Conservation (phyloP, 2,113 vertebrate genomes). For the Xiphophorus hellerii region DNA sequence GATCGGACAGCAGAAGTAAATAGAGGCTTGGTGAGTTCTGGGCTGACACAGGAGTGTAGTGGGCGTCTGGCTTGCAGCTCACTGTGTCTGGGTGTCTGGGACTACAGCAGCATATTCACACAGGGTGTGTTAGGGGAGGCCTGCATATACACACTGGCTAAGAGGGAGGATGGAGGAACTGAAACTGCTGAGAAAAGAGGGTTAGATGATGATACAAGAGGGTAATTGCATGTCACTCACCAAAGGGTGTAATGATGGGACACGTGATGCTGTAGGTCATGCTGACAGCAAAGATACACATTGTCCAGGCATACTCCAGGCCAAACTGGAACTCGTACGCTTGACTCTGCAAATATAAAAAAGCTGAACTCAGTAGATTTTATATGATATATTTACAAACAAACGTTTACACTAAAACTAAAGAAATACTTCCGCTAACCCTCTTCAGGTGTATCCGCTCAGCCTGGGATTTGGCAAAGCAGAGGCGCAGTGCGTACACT, state of each 20-base stretch:
- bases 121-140: constrained; percentile 59
- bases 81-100: constrained; percentile 73
- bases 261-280: constrained; percentile 98
- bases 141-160: constrained; percentile 24
- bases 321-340: constrained; percentile 96
- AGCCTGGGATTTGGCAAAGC: constrained; percentile 91
- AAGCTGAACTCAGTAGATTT: constrained; percentile 1
- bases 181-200: constrained; percentile 10
- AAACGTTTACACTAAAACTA: neutral
- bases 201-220: constrained; percentile 3
- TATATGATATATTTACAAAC: neutral
- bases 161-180: constrained; percentile 4
- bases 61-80: constrained; percentile 79
- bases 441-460: constrained; percentile 91
- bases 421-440: constrained; percentile 69
- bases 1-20: constrained; percentile 64
- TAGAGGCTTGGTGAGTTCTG: constrained; percentile 61
- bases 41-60: constrained; percentile 78
- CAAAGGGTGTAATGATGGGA: constrained; percentile 93
- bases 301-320: constrained; percentile 95
- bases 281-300: constrained; percentile 93
- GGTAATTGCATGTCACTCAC: constrained; percentile 77
- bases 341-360: constrained; percentile 82
- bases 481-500: constrained; percentile 87
- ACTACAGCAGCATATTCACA: constrained; percentile 75